Conservation (phyloP, 2,888 invertebrate species). For the Napeogenes inachia region DNA sequence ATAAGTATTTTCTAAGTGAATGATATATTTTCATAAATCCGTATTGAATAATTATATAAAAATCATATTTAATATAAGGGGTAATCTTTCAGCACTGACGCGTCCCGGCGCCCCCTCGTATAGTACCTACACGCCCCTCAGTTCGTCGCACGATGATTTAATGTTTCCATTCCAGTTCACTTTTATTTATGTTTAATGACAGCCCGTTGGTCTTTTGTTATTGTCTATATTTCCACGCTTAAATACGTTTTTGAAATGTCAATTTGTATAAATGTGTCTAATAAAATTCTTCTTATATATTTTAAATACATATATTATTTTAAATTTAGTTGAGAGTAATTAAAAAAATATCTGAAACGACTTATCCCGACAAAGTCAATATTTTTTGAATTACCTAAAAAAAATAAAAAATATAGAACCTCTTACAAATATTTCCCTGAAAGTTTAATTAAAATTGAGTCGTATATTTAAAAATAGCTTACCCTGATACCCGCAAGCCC, state of each 20-base stretch:
- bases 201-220: slow-evolving; percentile 17
- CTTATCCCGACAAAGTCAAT: background rate
- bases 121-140: slow-evolving; percentile 17
- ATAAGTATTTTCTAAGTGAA: too few relatives aligned
- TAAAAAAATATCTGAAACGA: background rate
- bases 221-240: slow-evolving; percentile 2
- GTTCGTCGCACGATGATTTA: slow-evolving; percentile 51
- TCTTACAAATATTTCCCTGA: background rate
- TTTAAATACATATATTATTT: too few relatives aligned
- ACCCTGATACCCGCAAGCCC: slow-evolving; percentile 41
- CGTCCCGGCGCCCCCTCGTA: slow-evolving; percentile 19
- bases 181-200: slow-evolving; percentile 42
- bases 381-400: background rate
- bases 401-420: background rate
- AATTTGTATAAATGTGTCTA: too few relatives aligned
- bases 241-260: background rate
- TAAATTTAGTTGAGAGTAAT: too few relatives aligned
- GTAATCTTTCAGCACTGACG: slow-evolving; percentile 21
- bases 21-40: too few relatives aligned
- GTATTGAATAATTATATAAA: background rate
- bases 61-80: slow-evolving; percentile 8
- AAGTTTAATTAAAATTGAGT: slow-evolving; percentile 40
- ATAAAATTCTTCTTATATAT: too few relatives aligned
- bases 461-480: slow-evolving; percentile 42
- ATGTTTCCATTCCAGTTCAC: slow-evolving; percentile 44